These are phyloP conservation scores for Limnephilus rhombicus DNA, from an alignment of 2,888 invertebrate genomes.

Conservation along the genomic window DNA sequence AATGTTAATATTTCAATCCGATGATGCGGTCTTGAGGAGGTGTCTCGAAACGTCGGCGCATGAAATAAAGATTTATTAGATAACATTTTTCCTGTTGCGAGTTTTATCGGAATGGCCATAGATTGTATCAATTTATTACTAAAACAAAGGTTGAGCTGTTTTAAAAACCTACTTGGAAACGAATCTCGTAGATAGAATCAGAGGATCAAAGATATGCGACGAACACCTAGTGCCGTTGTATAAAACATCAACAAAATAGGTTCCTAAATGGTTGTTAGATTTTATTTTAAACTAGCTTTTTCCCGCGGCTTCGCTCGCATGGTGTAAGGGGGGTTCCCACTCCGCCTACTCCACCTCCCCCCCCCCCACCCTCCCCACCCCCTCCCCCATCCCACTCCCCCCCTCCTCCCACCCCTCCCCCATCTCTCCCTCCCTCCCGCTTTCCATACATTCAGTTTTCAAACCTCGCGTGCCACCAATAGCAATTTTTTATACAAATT, in stretches of 20 bases:
- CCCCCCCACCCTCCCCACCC: no score
- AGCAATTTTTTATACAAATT: no score
- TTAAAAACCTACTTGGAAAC: not conserved
- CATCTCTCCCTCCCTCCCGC: no score
- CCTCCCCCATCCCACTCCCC: no score
- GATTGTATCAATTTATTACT: not conserved
- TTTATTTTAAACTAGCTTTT: no score
- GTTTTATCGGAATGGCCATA: not conserved
- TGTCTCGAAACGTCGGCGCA: not conserved
- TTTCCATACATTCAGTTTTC: no score
- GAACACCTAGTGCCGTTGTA: not conserved
- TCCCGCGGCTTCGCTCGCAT: no score
- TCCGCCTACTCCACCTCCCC: no score
- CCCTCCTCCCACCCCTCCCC: no score
- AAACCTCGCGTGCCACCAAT: no score
- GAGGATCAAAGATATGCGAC: not conserved
- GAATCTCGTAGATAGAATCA: not conserved
- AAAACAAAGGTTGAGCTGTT: not conserved
- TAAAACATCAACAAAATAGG: not conserved
- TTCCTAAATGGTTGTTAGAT: not conserved
- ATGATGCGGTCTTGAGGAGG: not conserved
- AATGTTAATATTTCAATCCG: not conserved
- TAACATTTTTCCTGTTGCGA: not conserved
- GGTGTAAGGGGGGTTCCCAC: no score
- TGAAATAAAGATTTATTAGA: slow-evolving; percentile 1